Base-by-base conservation (phyloP, 2,888 invertebrate species). In the Melitaea athalia region DNA sequence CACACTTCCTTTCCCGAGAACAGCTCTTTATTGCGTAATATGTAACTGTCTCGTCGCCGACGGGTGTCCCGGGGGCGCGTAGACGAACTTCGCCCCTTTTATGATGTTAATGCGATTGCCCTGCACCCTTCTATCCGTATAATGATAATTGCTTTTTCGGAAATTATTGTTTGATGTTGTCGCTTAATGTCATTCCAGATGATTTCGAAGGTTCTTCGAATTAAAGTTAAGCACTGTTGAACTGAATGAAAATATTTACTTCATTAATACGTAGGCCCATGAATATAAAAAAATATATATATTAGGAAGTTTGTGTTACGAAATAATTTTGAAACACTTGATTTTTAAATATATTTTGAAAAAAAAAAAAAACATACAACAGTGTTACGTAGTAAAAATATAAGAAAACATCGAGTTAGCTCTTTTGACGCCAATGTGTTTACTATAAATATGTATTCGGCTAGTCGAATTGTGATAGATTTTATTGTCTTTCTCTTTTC, bases 1-100 rank as follows among this genome's bases (percentile, higher is more conserved):
- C 92, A 92, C 92, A 92, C 92, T 92, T 92, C 92, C 92, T 92
- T 92, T 89, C 89, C 90, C 92, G 92, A 92, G 92, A 92, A 92
- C 92, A 92, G 92, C 89, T 91, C 91, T 91, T 92, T 92, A 92
- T 92, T 89, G 91, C 91, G 88, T 90, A 92, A 92, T 92, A 91
- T 90, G 92, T 92, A 91, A 90, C 90, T 91, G 91, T 92, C 91
- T 91, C 87, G 77, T 84, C 85, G 88, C 83, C 88, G 88, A 88
- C 88, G 89, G 88, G 84, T 77, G 87, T 88, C 90, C 89, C 89
- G 86, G 84, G 89, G 89, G 90, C 85, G 82, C 83, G 80, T 78
- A 85, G 84, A 85, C 86, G 81, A 88, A 88, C 86, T 89, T 89
- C 85, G 72, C 86, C 88, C 91, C 90, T 89, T 90, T 89, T 90